Base-by-base conservation (phyloP, 2,797 vertebrate species). In the Huso huso region DNA sequence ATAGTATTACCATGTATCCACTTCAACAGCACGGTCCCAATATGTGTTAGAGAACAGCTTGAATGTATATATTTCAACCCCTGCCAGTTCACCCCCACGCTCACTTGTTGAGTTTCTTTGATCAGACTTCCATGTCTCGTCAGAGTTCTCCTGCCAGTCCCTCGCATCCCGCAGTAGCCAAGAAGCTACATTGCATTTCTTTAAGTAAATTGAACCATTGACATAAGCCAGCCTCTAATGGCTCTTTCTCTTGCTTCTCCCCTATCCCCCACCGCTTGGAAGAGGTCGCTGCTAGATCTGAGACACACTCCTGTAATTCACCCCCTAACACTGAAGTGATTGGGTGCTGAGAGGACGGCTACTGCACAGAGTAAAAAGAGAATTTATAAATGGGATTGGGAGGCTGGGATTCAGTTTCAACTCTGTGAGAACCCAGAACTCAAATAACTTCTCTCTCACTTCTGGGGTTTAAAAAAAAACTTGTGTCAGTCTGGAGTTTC, bases 101-200 rank as follows among this genome's bases (percentile, higher is more conserved):
- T 76, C 69, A 74, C 73, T 80, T 74, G 76, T 75, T 61, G 66
- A 74, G 66, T 70, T 50, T 64, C 68, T 85, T 79, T 85, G 77
- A 80, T 81, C 70, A 76, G 63, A 11, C 73, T 75, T 72, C 76
- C 74, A 73, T 73, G 78, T 78, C 69, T 63, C 55, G 79, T 77
- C 68, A 68, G 65, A 69, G 77, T 72, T 69, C 70, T 68, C 77
- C 53, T 55, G n/a, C 66, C 65, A 13, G 70, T 70, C 10, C 67
- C 74, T 77, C 73, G 69, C 49, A 18, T 51, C 23, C 50, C 63
- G 74, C 69, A 67, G 58, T 69, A 72, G 73, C 72, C 68, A 72
- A 77, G 77, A 74, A 74, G 55, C n/a, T 6, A 49, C 0, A 3
- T 71, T 77, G 51, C 68, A 74, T 72, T 77, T 66, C 70, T 76